These are phyloP conservation scores for Eupsilia transversa DNA, from an alignment of 2,888 invertebrate genomes.

Conservation along the genomic window DNA sequence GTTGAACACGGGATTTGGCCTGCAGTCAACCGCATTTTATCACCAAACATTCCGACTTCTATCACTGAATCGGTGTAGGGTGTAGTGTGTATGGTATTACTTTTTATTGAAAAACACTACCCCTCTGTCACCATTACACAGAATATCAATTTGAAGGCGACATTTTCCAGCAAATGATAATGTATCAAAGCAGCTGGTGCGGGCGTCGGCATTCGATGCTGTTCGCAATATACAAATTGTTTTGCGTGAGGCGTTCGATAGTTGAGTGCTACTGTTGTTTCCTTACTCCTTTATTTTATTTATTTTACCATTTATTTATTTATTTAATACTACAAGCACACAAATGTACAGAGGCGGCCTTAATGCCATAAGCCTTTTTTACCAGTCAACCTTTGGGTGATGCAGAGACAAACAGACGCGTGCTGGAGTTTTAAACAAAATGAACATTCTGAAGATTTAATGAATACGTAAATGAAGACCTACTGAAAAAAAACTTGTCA, in stretches of 20 bases:
- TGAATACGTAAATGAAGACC: background rate
- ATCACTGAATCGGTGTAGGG: too few relatives aligned
- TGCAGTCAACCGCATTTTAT: background rate
- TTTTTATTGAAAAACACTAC: background rate
- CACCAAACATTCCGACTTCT: too few relatives aligned
- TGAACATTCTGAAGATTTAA: background rate
- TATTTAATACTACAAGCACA: too few relatives aligned
- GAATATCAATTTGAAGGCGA: background rate
- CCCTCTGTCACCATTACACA: background rate
- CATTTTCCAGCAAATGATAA: conserved; percentile 30
- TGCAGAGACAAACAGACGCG: too few relatives aligned
- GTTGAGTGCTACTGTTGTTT: conserved; percentile 47
- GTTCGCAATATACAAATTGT: conserved; percentile 70
- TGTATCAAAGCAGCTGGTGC: conserved; percentile 35
- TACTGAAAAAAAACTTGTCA: background rate
- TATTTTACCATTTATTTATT: too few relatives aligned
- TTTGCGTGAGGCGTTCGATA: conserved; percentile 53
- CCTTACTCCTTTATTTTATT: too few relatives aligned
- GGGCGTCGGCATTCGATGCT: conserved; percentile 29
- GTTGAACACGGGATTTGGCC: too few relatives aligned
- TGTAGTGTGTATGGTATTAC: background rate
- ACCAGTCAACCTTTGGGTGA: too few relatives aligned
- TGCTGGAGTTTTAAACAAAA: too few relatives aligned
- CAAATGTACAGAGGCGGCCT: too few relatives aligned
- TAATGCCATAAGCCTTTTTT: too few relatives aligned